Evolutionary conservation across 2,888 invertebrate genomes (phyloP).

Genomic region (Theretra japonica): DNA sequence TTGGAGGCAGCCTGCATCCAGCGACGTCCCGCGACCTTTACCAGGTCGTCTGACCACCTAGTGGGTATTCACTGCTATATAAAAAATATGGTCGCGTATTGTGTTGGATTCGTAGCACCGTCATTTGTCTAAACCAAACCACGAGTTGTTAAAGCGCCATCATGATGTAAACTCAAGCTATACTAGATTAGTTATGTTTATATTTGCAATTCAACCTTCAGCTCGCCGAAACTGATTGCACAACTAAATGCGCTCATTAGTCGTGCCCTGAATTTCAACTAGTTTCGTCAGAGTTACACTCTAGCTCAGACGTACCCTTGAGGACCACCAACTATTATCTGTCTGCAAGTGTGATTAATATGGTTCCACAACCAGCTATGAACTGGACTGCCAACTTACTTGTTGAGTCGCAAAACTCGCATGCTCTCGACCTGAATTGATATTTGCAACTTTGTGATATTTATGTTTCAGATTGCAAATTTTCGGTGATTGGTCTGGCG

Average conservation of each 20-base stretch:
- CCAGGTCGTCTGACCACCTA: no score
- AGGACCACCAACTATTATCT: constrained; percentile 5
- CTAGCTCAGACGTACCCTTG: constrained; percentile 10
- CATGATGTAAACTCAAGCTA: background rate
- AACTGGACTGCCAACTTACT: background rate
- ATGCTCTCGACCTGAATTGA: background rate
- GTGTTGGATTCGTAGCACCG: no score
- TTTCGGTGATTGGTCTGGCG: no score
- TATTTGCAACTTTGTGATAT: background rate
- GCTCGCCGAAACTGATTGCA: background rate
- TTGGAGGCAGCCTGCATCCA: no score
- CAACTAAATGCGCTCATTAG: constrained; percentile 17
- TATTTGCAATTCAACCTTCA: constrained; percentile 2
- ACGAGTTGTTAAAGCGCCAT: no score
- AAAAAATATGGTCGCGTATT: no score
- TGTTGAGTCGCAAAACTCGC: background rate
- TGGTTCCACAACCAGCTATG: background rate
- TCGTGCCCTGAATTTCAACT: constrained; percentile 1
- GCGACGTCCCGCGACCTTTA: no score
- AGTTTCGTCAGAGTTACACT: constrained; percentile 22
- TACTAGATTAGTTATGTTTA: background rate
- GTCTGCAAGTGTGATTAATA: constrained; percentile 7
- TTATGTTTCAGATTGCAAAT: background rate
- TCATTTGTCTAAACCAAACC: no score
- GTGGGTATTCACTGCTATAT: no score